phyloP scores from a whole-genome alignment of 2,113 vertebrate species.

The Ranitomeya imitator region DNA sequence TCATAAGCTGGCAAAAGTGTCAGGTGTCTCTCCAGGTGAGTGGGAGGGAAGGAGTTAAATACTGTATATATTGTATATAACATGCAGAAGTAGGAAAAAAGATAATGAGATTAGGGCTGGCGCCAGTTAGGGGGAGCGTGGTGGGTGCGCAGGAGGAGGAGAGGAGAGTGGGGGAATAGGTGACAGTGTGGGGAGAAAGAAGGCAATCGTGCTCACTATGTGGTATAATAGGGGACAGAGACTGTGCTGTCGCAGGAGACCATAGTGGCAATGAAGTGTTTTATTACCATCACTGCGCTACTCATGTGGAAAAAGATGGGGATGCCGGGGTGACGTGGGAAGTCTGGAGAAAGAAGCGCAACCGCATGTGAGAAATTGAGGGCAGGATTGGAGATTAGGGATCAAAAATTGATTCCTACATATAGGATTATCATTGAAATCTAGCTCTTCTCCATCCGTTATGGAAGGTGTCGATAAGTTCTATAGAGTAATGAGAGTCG shows the following conservation, averaged over 20 bases:
- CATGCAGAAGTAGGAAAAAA: conserved; percentile 14
- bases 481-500: not conserved
- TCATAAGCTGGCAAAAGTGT: conserved; percentile 19
- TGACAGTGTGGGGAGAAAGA: conserved; percentile 9
- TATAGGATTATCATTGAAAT: not conserved
- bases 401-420: not conserved
- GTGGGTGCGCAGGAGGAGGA: conserved; percentile 36
- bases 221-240: conserved; percentile 1
- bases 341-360: not conserved
- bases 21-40: conserved; percentile 43
- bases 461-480: not conserved
- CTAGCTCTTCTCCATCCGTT: not conserved
- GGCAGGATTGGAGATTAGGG: not conserved
- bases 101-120: conserved; percentile 56
- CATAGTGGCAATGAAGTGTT: not conserved
- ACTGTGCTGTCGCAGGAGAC: not conserved
- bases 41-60: conserved; percentile 43
- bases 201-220: not conserved
- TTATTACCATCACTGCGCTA: not conserved
- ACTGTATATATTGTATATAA: conserved; percentile 46
- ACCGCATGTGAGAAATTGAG: not conserved
- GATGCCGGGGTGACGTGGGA: not conserved
- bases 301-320: not conserved
- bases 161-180: conserved; percentile 29
- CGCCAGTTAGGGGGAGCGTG: conserved; percentile 40